Evolutionary conservation across 2,113 vertebrate species (phyloP), one percentile per base, ranked within the genome.

Genomic region (Hepsetus odoe): DNA sequence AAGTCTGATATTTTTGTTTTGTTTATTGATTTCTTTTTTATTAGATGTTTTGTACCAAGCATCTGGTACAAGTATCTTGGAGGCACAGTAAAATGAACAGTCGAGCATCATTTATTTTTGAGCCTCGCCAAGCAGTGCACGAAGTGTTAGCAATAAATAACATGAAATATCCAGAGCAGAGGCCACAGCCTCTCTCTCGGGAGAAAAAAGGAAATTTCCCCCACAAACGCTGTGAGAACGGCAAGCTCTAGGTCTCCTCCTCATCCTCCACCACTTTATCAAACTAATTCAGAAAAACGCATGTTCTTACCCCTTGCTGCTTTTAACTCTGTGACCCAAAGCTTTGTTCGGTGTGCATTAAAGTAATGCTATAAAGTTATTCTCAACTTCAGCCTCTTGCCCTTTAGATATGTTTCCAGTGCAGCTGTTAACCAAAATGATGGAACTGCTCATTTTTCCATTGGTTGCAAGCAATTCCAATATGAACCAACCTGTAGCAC

Each of bases 281-380:
- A 74, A 28, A 24, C 13, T 70, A 20, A 5, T 26, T 38, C 35
- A 5, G 8, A 55, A 24, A 35, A 62, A 22, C 62, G 22, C 1
- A 1, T 4, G 13, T 26, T 61, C 58, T 32, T 20, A 62, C 14
- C 14, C 32, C 4, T 35, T 8, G n/a, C 32, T 20, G 30, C 22
- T 28, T 18, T n/a, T 42, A 9, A 61, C 11, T 58, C 55, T 16
- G 0, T 4, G 20, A 0, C 9, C 6, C 22, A 16, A 61, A 64
- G 32, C 30, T 24, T 24, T 32, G 26, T 55, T 20, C 24, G 51
- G 0, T 85, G 86, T 90, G 82, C 72, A 85, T 89, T 22, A 64
- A 82, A 84, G 58, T 84, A 88, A 83, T 82, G 5, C 5, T 44
- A 42, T 42, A 49, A 13, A 4, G 20, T 18, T 18, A 49, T 3